Conservation (phyloP, 1,140 invertebrate genomes). For the Cryptotermes secundus region DNA sequence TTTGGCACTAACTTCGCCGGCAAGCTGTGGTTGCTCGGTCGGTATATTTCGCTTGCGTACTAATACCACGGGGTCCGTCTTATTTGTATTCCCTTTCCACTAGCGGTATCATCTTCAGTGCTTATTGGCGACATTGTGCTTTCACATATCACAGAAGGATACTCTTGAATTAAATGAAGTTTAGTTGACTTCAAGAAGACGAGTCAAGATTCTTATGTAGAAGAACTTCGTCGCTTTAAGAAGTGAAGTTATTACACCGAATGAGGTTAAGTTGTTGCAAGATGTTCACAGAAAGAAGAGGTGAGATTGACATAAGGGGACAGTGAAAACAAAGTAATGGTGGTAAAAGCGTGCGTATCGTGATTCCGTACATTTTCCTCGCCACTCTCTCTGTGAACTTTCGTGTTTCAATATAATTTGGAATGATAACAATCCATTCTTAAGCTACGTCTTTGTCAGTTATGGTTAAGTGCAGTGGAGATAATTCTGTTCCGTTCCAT, state of each 20-base stretch:
- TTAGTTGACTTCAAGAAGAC: not conserved
- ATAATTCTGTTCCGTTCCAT: no score
- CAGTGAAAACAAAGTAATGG: not conserved
- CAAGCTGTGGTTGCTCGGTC: no score
- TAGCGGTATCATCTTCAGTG: not conserved
- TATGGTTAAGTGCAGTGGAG: no score
- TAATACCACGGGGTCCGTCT: no score
- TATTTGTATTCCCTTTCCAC: not conserved
- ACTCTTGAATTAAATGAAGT: not conserved
- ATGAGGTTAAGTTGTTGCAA: not conserved
- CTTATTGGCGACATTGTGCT: not conserved
- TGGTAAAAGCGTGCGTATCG: not conserved
- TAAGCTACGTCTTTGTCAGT: not conserved
- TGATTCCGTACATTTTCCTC: not conserved
- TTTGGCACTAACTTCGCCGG: no score
- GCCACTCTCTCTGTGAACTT: not conserved
- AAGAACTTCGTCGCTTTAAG: not conserved
- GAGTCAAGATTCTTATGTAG: not conserved
- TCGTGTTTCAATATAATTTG: not conserved
- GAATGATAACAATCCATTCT: not conserved
- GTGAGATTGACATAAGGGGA: not conserved
- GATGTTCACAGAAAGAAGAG: not conserved
- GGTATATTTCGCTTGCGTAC: no score
- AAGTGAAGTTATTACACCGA: not conserved
- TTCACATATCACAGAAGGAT: no score